Base-by-base conservation (phyloP, 2,113 vertebrate species). In the Cygnus buccinator region DNA sequence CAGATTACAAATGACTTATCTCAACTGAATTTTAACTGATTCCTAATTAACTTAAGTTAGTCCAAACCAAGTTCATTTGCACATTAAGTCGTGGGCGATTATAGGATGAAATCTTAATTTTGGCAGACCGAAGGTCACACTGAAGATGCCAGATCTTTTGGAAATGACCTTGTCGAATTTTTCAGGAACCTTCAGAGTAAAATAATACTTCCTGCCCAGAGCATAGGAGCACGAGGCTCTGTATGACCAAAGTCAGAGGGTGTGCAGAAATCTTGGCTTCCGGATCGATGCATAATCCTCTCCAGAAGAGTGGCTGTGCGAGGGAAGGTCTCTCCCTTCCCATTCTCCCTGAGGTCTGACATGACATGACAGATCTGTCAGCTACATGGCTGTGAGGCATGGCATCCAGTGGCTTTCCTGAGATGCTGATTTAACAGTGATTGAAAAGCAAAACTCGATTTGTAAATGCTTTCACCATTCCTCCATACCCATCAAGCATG, bases 311-410 rank as follows among this genome's bases (percentile, higher is more conserved):
- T 0, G 7, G 28, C 55, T 67, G n/a, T 37, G 54, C 0, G 0
- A 83, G 46, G 63, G 59, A 83, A 28, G 59, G 16, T 48, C 33
- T 71, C 46, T 65, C 19, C 46, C 41, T 84, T 59, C 77, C 37
- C 35, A 4, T 62, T 50, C 62, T 61, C 72, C 10, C 5, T 25
- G 59, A 77, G 44, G 31, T 59, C 37, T 87, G 71, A 91, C 54
- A 37, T 2, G 81, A 91, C 35, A 21, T 35, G 87, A 90, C 91
- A 88, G 44, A 58, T 29, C 31, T 90, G 90, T 73, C 91, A 91
- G 77, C 54, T 59, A 15, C 62, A 33, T 23, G 37, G 48, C 35
- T 33, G 33, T 29, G 58, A 83, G 62, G 28, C 1, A 10, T 33
- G 62, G 73, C 87, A 96, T 35, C 48, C 11, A 1, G 23, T n/a